Percentiles rank a stretch among this genome's conserved stretches.
phyloP scores from a whole-genome alignment of 2,113 vertebrate genomes.

The Craseonycteris thonglongyai region DNA sequence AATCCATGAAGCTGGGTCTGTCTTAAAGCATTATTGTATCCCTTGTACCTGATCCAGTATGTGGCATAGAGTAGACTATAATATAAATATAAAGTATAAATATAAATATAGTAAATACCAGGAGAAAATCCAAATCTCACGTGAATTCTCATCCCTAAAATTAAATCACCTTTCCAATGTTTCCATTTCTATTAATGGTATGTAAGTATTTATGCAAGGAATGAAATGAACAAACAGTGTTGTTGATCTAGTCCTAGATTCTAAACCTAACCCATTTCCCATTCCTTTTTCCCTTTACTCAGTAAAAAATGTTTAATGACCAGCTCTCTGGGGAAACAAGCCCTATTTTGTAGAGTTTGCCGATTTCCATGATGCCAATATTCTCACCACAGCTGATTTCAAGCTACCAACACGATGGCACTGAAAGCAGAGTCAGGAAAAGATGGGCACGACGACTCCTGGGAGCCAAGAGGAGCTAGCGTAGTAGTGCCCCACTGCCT shows the following conservation, averaged over 20 bases:
- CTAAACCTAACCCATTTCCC: not conserved
- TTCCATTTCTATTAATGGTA: not conserved
- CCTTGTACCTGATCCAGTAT: not conserved
- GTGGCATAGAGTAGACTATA: not conserved
- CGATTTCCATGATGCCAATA: not conserved
- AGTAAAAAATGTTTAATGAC: not conserved
- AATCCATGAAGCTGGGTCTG: not conserved
- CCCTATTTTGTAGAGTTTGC: not conserved
- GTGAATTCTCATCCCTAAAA: not conserved
- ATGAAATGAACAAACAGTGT: too few relatives aligned
- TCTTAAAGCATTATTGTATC: not conserved
- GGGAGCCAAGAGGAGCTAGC: not conserved
- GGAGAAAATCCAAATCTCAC: not conserved
- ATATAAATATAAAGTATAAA: not conserved
- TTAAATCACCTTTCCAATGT: not conserved
- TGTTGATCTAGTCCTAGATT: not conserved
- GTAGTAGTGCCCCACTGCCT: not conserved
- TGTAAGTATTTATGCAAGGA: not conserved
- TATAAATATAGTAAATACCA: not conserved
- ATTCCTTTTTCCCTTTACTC: not conserved
- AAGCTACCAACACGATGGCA: not conserved
- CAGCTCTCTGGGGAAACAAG: not conserved
- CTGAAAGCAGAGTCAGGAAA: not conserved
- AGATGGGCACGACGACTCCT: not conserved
- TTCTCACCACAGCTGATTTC: not conserved